Percentiles rank a stretch among this genome's conserved stretches.
phyloP scores from a whole-genome alignment of 2,113 vertebrate genomes.

The Hymenochirus boettgeri region DNA sequence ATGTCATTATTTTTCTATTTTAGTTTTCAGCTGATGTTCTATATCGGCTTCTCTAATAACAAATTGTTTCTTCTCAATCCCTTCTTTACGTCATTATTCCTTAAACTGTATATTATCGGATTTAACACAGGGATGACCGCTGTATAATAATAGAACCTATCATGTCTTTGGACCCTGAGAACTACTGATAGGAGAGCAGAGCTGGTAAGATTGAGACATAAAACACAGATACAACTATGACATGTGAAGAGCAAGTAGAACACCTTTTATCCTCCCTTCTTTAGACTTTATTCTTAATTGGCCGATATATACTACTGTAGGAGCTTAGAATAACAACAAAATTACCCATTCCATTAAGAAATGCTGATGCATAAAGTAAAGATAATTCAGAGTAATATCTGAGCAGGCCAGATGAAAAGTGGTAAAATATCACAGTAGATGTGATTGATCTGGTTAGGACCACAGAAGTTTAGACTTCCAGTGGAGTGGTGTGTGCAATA shows the following conservation, averaged over 20 bases:
- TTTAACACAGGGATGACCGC: constrained; percentile 50
- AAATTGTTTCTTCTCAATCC: too few species aligned
- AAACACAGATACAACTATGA: constrained; percentile 42
- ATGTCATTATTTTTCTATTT: too few species aligned
- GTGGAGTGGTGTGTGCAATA: not conserved
- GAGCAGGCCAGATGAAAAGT: not conserved
- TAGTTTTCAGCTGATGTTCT: too few species aligned
- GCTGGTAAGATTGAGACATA: constrained; percentile 34
- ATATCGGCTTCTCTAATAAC: too few species aligned
- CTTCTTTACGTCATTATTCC: constrained; percentile 46
- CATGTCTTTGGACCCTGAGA: constrained; percentile 10
- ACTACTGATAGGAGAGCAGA: constrained; percentile 20
- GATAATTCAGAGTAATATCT: not conserved
- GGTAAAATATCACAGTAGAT: not conserved
- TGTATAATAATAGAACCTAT: constrained; percentile 43
- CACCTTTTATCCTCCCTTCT: not conserved
- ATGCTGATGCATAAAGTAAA: not conserved
- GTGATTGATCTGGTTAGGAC: not conserved
- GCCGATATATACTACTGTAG: too few species aligned
- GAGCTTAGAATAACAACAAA: not conserved
- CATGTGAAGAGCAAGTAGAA: not conserved
- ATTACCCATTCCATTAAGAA: not conserved
- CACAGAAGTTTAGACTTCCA: not conserved
- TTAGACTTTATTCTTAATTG: not conserved
- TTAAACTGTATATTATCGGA: constrained; percentile 52